Percentiles rank a stretch among this genome's conserved stretches.
Conservation (phyloP, 2,797 vertebrate species). For the Sebastes reedi region DNA sequence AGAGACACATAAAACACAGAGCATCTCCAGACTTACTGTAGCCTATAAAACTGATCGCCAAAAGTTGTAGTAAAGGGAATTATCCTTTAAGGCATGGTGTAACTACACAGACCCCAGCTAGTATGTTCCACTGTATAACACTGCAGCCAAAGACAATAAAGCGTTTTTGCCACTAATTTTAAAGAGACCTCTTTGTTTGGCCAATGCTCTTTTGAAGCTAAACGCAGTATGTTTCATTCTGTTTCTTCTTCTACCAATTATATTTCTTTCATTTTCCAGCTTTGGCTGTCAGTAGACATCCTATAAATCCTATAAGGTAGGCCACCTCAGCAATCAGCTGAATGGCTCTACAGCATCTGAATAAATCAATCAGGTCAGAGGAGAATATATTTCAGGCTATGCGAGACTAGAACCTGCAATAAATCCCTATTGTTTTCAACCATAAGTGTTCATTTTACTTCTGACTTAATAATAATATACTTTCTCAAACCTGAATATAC, state of each 20-base stretch:
- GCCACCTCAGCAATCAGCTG: conserved; percentile 32
- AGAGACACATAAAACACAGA: not conserved
- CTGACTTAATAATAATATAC: not conserved
- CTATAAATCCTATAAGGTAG: not conserved
- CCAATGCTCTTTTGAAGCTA: not conserved
- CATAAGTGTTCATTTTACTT: not conserved
- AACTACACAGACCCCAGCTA: not conserved
- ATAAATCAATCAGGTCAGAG: conserved; percentile 26
- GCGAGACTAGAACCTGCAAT: not conserved
- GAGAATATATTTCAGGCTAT: conserved; percentile 9
- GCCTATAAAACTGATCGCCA: not conserved
- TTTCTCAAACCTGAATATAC: not conserved
- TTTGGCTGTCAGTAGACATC: not conserved
- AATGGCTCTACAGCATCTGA: conserved; percentile 11
- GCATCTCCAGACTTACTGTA: not conserved
- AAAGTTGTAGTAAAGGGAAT: not conserved
- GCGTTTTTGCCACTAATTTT: not conserved
- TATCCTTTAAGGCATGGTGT: not conserved
- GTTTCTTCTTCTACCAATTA: not conserved
- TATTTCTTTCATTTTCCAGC: not conserved
- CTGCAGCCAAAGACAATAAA: not conserved
- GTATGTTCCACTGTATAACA: not conserved
- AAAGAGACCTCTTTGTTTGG: not conserved
- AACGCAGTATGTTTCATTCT: not conserved
- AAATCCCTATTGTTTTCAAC: not conserved